A percentile compares a stretch with the other conserved stretches of the same genome.
Conservation (phyloP, 2,113 vertebrate species). For the Paramisgurnus dabryanus region DNA sequence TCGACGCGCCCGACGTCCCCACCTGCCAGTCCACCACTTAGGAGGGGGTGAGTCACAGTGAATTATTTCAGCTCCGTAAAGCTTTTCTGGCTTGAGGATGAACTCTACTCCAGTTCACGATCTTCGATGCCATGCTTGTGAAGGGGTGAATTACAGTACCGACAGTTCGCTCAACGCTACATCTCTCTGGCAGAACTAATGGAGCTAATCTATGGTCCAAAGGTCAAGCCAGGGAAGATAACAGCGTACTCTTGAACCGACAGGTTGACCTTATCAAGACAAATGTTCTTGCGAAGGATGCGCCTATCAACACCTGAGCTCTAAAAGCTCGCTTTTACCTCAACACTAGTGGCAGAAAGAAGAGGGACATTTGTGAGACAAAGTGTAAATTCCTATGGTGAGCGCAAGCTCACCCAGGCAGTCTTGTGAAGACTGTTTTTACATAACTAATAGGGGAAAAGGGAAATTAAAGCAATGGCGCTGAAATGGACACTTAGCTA, state of each 20-base stretch:
- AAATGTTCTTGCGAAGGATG: conserved; percentile 49
- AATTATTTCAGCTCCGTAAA: conserved; percentile 54
- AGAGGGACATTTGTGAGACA: not conserved
- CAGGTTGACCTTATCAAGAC: conserved; percentile 63
- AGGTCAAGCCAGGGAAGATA: conserved; percentile 64
- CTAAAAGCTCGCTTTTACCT: not conserved
- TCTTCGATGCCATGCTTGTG: conserved; percentile 6
- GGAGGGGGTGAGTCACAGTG: conserved; percentile 41
- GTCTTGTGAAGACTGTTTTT: not conserved
- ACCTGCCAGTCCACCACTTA: conserved; percentile 37
- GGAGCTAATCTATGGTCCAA: conserved; percentile 61
- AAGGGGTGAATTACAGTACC: conserved; percentile 31
- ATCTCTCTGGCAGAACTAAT: conserved; percentile 57
- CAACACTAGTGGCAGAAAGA: not conserved
- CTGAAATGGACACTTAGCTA: not conserved
- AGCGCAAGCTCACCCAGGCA: not conserved
- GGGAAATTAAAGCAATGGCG: not conserved
- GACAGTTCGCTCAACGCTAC: conserved; percentile 37
- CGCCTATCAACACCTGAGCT: conserved; percentile 38
- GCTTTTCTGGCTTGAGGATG: conserved; percentile 30
- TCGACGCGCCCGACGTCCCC: conserved; percentile 13
- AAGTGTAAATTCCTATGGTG: not conserved
- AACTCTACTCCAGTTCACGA: conserved; percentile 6
- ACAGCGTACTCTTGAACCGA: conserved; percentile 53
- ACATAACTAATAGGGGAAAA: not conserved